Percentiles rank a stretch among this genome's conserved stretches.
Conservation (phyloP, 2,113 vertebrate species). For the Mixornis gularis region DNA sequence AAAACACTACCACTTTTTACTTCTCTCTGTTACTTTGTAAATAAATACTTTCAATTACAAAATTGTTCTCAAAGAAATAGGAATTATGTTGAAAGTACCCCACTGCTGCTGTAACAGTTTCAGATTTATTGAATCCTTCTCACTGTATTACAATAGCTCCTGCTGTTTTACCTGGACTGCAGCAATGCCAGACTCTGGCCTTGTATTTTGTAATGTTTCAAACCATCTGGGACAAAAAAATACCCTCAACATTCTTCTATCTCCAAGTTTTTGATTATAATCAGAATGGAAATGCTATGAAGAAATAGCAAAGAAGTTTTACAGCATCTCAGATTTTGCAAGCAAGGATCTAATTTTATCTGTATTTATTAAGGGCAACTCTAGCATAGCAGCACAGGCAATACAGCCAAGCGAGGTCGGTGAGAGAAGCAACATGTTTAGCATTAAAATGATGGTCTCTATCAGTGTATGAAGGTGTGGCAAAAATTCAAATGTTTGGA, state of each 20-base stretch:
- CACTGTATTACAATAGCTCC: slow-evolving; percentile 40
- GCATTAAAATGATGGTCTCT: neutral
- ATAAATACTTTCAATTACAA: slow-evolving; percentile 65
- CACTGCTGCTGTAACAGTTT: slow-evolving; percentile 36
- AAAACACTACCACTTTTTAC: slow-evolving; percentile 44
- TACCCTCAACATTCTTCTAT: neutral
- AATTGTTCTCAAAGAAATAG: slow-evolving; percentile 58
- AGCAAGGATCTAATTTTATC: neutral
- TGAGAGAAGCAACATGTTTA: neutral
- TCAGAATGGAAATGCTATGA: neutral
- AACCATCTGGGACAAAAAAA: neutral
- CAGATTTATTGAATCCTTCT: slow-evolving; percentile 49
- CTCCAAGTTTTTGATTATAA: neutral
- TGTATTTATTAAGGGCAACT: neutral
- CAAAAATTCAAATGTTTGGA: neutral
- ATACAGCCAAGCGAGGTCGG: neutral
- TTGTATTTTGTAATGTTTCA: slow-evolving; percentile 29
- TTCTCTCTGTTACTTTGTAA: slow-evolving; percentile 51
- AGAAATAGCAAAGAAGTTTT: neutral
- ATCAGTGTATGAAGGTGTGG: neutral
- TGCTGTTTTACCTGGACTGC: slow-evolving; percentile 60
- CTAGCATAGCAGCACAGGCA: neutral
- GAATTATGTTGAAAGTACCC: slow-evolving; percentile 49
- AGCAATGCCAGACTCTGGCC: slow-evolving; percentile 9
- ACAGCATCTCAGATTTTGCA: neutral